A percentile compares a stretch with the other conserved stretches of the same genome.
Evolutionary conservation across 2,888 invertebrate species (phyloP).

Genomic region (Eristalinus sepulchralis): DNA sequence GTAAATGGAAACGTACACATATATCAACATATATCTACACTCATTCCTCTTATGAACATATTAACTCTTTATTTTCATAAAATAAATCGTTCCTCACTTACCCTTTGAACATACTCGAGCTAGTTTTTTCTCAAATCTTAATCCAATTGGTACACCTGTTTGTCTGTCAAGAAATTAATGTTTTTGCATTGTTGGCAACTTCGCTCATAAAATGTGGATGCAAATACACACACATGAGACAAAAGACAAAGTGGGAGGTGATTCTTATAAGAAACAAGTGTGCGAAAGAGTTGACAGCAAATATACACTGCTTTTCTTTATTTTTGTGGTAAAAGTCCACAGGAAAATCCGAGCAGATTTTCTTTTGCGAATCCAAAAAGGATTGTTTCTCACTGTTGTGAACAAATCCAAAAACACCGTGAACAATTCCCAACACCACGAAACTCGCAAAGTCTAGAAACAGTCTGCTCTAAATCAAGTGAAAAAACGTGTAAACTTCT

Average conservation of each 20-base stretch:
- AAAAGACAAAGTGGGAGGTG: slow-evolving; percentile 41
- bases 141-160: slow-evolving; percentile 9
- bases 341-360: slow-evolving; percentile 60
- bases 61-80: too few relatives aligned
- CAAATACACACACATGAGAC: slow-evolving; percentile 46
- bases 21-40: too few relatives aligned
- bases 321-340: slow-evolving; percentile 66
- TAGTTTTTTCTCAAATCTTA: not conserved
- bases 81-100: too few relatives aligned
- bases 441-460: slow-evolving; percentile 14
- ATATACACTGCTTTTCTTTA: slow-evolving; percentile 49
- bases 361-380: slow-evolving; percentile 38
- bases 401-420: not conserved
- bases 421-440: slow-evolving; percentile 23
- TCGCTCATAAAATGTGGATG: slow-evolving; percentile 35
- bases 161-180: slow-evolving; percentile 36
- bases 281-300: slow-evolving; percentile 61
- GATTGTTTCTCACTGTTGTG: not conserved
- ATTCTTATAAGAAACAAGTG: slow-evolving; percentile 61
- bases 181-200: slow-evolving; percentile 66
- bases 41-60: too few relatives aligned
- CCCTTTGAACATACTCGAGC: not conserved
- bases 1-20: too few relatives aligned
- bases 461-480: not conserved
- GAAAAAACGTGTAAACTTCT: slow-evolving; percentile 19